Percentiles rank a stretch among this genome's conserved stretches.
Conservation (phyloP, 1,140 invertebrate genomes). For the Trachymyrmex cornetzi region DNA sequence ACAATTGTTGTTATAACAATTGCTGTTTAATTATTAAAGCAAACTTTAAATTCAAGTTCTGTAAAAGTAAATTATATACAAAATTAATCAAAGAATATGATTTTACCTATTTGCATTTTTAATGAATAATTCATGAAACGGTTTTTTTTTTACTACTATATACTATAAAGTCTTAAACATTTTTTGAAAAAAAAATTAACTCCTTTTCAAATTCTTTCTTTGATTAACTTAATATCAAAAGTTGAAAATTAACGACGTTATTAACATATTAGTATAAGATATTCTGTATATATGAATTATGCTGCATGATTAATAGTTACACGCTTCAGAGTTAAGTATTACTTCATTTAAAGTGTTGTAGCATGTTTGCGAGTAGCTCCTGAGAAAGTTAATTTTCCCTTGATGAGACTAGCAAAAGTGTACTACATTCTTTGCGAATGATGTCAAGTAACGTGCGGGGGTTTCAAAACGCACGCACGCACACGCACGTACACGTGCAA, state of each 20-base stretch:
- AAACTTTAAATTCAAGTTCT: not conserved
- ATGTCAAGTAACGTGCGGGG: constrained; percentile 28
- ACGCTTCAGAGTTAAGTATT: too few species aligned
- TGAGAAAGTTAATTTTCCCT: constrained; percentile 46
- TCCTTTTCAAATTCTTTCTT: not conserved
- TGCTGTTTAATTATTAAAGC: too few species aligned
- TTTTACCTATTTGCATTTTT: not conserved
- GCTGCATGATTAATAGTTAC: constrained; percentile 22
- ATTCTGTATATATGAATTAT: not conserved
- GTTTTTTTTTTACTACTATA: not conserved
- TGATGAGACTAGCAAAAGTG: constrained; percentile 33
- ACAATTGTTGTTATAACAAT: too few species aligned
- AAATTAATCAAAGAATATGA: not conserved
- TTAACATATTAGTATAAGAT: not conserved
- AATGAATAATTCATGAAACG: not conserved
- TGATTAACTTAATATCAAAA: not conserved
- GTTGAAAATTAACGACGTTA: not conserved
- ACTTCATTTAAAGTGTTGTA: not conserved
- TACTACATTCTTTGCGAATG: constrained; percentile 46
- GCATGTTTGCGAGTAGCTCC: not conserved
- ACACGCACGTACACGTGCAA: too few species aligned
- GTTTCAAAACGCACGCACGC: constrained; percentile 14
- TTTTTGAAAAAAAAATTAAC: not conserved
- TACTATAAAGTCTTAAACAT: not conserved
- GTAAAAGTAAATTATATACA: not conserved